These are phyloP conservation scores for Odontamblyopus lacepedii DNA, from an alignment of 2,797 vertebrate species.

Conservation along the genomic window DNA sequence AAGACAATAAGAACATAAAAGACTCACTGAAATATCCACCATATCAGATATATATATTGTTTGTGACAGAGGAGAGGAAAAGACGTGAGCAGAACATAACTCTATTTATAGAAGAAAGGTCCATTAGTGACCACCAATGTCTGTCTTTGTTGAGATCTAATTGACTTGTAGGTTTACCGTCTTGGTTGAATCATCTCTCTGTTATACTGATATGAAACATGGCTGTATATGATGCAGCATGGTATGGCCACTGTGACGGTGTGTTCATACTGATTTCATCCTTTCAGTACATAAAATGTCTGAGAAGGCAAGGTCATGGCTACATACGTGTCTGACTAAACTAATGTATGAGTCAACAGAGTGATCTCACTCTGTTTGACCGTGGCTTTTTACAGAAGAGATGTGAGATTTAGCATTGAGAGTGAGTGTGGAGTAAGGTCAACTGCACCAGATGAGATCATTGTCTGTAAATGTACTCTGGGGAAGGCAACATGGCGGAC, in stretches of 20 bases:
- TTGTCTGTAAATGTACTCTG: slow-evolving; percentile 48
- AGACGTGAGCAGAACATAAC: slow-evolving; percentile 18
- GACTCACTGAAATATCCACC: slow-evolving; percentile 5
- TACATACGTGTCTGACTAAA: slow-evolving; percentile 21
- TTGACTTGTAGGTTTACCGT: slow-evolving; percentile 4
- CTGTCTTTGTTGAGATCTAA: slow-evolving; percentile 11
- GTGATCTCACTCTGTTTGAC: slow-evolving; percentile 50
- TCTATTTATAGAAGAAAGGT: slow-evolving; percentile 25
- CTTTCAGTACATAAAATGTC: slow-evolving; percentile 10
- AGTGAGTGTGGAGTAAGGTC: slow-evolving; percentile 29
- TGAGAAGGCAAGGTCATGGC: slow-evolving; percentile 16
- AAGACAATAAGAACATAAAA: slow-evolving; percentile 29
- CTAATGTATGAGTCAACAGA: slow-evolving; percentile 23
- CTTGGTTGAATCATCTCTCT: not conserved
- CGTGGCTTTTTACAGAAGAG: slow-evolving; percentile 29
- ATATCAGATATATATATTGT: slow-evolving; percentile 16
- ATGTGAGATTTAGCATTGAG: slow-evolving; percentile 41
- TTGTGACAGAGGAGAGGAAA: slow-evolving; percentile 5
- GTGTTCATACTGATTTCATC: not conserved
- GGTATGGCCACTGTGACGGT: not conserved
- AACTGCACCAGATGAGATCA: slow-evolving; percentile 64
- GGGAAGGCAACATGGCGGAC: slow-evolving; percentile 46
- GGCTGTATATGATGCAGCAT: not conserved
- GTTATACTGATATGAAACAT: not conserved
- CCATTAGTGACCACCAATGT: slow-evolving; percentile 17